A percentile compares a stretch with the other conserved stretches of the same genome.
These are phyloP conservation scores for Achlya flavicornis DNA, from an alignment of 2,888 invertebrate species.

Conservation along the genomic window DNA sequence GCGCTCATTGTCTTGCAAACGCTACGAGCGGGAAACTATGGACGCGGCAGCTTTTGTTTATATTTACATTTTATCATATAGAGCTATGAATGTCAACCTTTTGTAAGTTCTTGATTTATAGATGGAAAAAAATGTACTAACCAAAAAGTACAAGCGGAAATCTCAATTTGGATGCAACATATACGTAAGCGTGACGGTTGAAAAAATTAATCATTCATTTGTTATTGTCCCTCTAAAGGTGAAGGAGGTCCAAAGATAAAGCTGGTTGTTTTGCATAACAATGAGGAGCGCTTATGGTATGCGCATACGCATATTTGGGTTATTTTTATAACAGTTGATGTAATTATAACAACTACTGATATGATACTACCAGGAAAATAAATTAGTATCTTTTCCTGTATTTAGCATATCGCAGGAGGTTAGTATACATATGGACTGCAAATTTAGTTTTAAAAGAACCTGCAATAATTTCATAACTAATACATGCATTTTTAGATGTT, in stretches of 20 bases:
- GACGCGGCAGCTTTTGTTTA: slow-evolving; percentile 50
- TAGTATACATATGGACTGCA: no score
- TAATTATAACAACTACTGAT: background rate
- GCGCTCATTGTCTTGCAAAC: slow-evolving; percentile 69
- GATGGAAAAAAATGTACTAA: background rate
- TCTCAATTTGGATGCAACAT: slow-evolving; percentile 22
- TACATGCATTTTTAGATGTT: no score
- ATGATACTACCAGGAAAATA: background rate
- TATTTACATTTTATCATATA: background rate
- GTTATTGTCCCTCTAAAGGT: slow-evolving; percentile 24
- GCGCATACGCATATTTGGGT: slow-evolving; percentile 7
- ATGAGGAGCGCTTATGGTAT: slow-evolving; percentile 30
- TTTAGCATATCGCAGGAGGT: no score
- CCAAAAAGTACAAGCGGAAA: slow-evolving; percentile 19
- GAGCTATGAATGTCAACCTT: no score
- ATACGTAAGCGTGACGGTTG: slow-evolving; percentile 13
- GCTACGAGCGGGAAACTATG: slow-evolving; percentile 31
- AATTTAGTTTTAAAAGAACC: no score
- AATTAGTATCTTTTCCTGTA: no score
- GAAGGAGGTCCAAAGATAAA: slow-evolving; percentile 24
- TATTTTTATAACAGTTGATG: background rate
- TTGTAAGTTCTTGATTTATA: background rate
- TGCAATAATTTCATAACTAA: no score
- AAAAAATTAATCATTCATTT: slow-evolving; percentile 18
- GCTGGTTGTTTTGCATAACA: slow-evolving; percentile 34